These are phyloP conservation scores for Wasmannia auropunctata DNA, from an alignment of 1,140 invertebrate genomes.

Conservation along the genomic window DNA sequence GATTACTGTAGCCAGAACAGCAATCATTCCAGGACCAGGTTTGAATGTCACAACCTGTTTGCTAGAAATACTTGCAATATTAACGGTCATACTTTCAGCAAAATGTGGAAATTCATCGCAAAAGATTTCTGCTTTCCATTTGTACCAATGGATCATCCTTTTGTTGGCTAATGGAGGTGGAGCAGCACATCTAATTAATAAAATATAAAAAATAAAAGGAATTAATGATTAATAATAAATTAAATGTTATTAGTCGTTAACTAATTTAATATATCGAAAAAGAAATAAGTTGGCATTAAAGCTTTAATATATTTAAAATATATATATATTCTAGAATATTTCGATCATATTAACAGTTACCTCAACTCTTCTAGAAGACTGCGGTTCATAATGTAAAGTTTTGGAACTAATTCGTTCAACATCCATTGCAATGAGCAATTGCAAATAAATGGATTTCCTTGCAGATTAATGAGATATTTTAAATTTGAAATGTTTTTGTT, in stretches of 20 bases:
- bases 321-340: background rate
- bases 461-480: constrained; percentile 75
- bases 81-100: constrained; percentile 57
- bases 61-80: constrained; percentile 2
- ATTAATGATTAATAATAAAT: background rate
- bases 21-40: constrained; percentile 63
- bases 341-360: constrained; percentile 67
- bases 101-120: constrained; percentile 69
- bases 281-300: background rate
- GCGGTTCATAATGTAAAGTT: constrained; percentile 70
- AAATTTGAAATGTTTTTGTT: constrained; percentile 49
- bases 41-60: constrained; percentile 56
- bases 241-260: background rate
- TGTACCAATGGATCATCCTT: constrained; percentile 80
- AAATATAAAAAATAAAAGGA: background rate
- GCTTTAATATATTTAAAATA: background rate
- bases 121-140: constrained; percentile 76
- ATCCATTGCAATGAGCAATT: constrained; percentile 81
- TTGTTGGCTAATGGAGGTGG: constrained; percentile 69
- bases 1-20: constrained; percentile 52
- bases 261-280: background rate
- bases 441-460: constrained; percentile 81
- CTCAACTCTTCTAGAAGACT: constrained; percentile 76
- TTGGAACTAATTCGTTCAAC: constrained; percentile 75
- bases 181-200: constrained; percentile 72